Percentiles rank a stretch among this genome's conserved stretches.
Conservation (phyloP, 2,797 vertebrate species). For the Enteromius thamalakanensis region DNA sequence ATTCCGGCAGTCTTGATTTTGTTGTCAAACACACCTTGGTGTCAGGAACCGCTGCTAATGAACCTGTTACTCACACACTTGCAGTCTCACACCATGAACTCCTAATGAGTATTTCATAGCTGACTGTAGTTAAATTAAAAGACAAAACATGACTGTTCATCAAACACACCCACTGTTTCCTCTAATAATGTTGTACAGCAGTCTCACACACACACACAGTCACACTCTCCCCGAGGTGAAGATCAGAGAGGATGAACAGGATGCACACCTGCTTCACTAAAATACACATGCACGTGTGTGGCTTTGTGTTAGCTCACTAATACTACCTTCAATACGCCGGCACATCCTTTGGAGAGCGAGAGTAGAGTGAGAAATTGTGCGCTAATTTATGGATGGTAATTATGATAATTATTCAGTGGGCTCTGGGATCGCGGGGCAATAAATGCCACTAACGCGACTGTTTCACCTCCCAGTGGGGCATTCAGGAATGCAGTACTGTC, state of each 20-base stretch:
- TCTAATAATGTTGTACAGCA: slow-evolving; percentile 55
- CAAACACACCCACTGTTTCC: slow-evolving; percentile 23
- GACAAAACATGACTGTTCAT: slow-evolving; percentile 53
- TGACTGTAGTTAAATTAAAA: slow-evolving; percentile 69
- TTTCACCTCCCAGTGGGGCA: slow-evolving; percentile 48
- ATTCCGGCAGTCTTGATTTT: slow-evolving; percentile 49
- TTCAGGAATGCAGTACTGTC: slow-evolving; percentile 34
- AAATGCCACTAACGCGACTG: slow-evolving; percentile 41
- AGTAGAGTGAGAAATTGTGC: slow-evolving; percentile 28
- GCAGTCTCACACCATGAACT: slow-evolving; percentile 60
- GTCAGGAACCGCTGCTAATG: slow-evolving; percentile 44
- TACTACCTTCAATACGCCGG: slow-evolving; percentile 45
- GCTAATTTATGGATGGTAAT: slow-evolving; percentile 60
- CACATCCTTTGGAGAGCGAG: slow-evolving; percentile 41
- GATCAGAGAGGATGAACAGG: slow-evolving; percentile 11
- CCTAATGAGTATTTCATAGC: slow-evolving; percentile 75
- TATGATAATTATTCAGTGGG: slow-evolving; percentile 57
- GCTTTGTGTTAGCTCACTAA: slow-evolving; percentile 27
- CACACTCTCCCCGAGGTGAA: slow-evolving; percentile 57
- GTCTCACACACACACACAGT: neutral
- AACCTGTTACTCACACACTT: slow-evolving; percentile 46
- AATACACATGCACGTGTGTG: slow-evolving; percentile 5
- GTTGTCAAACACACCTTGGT: slow-evolving; percentile 50
- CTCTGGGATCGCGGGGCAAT: slow-evolving; percentile 37
- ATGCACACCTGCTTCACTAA: slow-evolving; percentile 35